phyloP scores from a whole-genome alignment of 2,113 vertebrate genomes.

The Tenebrosternarchus preto region DNA sequence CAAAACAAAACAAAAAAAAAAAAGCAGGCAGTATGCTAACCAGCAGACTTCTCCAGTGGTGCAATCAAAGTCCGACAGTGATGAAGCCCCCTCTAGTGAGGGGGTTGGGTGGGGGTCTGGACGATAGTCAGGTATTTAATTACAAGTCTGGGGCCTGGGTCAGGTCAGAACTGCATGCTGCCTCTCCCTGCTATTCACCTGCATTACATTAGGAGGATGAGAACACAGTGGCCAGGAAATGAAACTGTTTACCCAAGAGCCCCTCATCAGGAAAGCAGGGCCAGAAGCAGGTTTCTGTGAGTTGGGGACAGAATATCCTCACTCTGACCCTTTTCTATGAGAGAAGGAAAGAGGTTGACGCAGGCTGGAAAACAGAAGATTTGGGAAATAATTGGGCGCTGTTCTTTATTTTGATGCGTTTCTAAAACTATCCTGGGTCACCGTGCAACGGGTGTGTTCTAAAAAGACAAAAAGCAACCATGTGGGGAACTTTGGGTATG shows the following conservation, averaged over 20 bases:
- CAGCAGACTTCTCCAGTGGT: slow-evolving; percentile 15
- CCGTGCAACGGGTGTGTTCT: background rate
- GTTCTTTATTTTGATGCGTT: background rate
- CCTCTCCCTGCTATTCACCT: slow-evolving; percentile 48
- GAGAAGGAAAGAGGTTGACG: slow-evolving; percentile 16
- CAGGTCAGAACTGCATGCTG: slow-evolving; percentile 18
- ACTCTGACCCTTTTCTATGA: slow-evolving; percentile 10
- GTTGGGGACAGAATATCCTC: slow-evolving; percentile 33
- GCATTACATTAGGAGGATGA: slow-evolving; percentile 44
- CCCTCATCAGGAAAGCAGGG: slow-evolving; percentile 52
- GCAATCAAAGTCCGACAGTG: slow-evolving; percentile 40
- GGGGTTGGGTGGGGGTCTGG: slow-evolving; percentile 18
- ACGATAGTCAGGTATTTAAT: slow-evolving; percentile 48
- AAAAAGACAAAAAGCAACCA: background rate
- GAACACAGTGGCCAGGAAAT: slow-evolving; percentile 41
- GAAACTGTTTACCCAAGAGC: slow-evolving; percentile 51
- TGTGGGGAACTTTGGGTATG: no score
- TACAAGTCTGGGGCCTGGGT: slow-evolving; percentile 47
- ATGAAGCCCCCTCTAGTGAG: slow-evolving; percentile 28
- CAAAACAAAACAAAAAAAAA: no score
- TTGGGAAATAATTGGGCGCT: background rate
- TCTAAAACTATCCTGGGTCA: background rate
- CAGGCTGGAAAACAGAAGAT: background rate
- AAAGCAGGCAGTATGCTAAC: background rate
- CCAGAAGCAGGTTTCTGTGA: slow-evolving; percentile 15